Percentiles rank a stretch among this genome's conserved stretches.
Evolutionary conservation across 2,888 invertebrate species (phyloP).

Genomic region (Dolichopus griseipennis): DNA sequence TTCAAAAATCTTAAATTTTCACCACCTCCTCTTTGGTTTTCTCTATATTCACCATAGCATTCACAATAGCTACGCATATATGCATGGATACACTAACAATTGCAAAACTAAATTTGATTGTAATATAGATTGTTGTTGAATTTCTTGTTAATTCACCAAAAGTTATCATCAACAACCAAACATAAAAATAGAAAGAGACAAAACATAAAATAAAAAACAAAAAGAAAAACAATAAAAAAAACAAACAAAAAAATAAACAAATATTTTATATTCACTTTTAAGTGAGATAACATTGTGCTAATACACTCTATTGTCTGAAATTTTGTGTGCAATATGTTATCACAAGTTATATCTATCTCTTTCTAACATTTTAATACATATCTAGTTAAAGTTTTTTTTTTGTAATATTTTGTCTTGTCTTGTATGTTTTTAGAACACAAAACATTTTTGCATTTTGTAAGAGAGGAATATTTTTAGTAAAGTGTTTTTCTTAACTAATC

Average conservation of each 20-base stretch:
- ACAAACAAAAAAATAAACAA: background rate
- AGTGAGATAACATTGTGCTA: constrained; percentile 4
- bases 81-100: too few relatives aligned
- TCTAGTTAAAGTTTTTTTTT: background rate
- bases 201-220: background rate
- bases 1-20: too few relatives aligned
- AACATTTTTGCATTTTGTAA: background rate
- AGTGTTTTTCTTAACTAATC: background rate
- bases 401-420: too few relatives aligned
- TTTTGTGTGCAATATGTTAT: background rate
- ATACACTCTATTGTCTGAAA: background rate
- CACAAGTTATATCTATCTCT: background rate
- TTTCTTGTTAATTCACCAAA: background rate
- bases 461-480: background rate
- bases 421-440: background rate
- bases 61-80: too few relatives aligned
- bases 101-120: too few relatives aligned
- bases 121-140: too few relatives aligned
- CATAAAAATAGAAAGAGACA: too few relatives aligned
- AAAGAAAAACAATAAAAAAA: background rate
- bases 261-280: background rate
- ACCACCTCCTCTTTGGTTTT: too few relatives aligned
- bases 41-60: too few relatives aligned
- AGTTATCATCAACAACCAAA: background rate
- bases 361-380: background rate